A percentile compares a stretch with the other conserved stretches of the same genome.
phyloP scores from a whole-genome alignment of 2,888 invertebrate species.

The Aphelenchoides bicaudatus region DNA sequence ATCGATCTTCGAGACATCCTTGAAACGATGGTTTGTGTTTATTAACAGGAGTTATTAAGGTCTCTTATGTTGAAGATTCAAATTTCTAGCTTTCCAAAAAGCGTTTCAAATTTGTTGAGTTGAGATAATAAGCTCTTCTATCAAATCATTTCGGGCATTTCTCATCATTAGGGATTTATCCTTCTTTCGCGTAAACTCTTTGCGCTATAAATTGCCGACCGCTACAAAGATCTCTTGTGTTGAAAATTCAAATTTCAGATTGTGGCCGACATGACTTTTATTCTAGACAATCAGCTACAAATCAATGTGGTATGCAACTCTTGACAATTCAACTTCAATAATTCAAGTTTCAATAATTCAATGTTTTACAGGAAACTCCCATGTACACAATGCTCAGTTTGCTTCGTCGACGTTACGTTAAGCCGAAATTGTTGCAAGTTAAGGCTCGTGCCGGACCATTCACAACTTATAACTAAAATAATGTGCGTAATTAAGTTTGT shows the following conservation, averaged over 20 bases:
- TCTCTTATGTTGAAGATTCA: too few species aligned
- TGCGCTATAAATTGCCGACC: too few species aligned
- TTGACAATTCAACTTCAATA: not conserved
- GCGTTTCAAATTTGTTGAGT: too few species aligned
- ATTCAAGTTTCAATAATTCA: not conserved
- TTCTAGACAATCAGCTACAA: constrained; percentile 15
- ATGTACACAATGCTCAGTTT: constrained; percentile 8
- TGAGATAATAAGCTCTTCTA: too few species aligned
- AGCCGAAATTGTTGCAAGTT: constrained; percentile 11
- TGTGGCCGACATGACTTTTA: constrained; percentile 19
- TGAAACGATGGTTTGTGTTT: constrained; percentile 14
- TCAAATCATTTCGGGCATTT: too few species aligned
- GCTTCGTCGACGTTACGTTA: constrained; percentile 16
- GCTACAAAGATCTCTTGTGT: too few species aligned
- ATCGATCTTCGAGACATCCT: constrained; percentile 11
- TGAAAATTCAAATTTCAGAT: too few species aligned
- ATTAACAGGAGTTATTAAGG: too few species aligned
- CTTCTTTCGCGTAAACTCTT: too few species aligned
- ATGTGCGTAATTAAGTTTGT: too few species aligned
- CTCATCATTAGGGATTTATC: too few species aligned
- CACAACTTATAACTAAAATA: constrained; percentile 11
- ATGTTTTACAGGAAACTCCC: constrained; percentile 16
- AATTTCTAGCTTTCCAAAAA: too few species aligned
- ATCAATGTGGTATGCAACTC: constrained; percentile 8
- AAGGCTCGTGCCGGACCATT: constrained; percentile 11